These are phyloP conservation scores for Thereva nobilitata DNA, from an alignment of 2,888 invertebrate genomes.

Conservation along the genomic window DNA sequence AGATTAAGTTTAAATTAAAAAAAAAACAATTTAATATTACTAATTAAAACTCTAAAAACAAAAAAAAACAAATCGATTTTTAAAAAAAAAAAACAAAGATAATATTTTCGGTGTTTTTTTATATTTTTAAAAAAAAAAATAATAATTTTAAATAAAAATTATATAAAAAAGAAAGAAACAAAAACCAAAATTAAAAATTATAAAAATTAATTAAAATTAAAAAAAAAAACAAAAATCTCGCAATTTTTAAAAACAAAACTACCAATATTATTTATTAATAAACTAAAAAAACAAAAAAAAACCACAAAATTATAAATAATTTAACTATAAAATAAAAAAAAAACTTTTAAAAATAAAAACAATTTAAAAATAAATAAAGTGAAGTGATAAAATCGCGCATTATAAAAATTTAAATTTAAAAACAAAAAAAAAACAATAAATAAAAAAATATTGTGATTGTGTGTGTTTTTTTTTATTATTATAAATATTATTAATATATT, in stretches of 20 bases:
- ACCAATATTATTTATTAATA: slow-evolving; percentile 12
- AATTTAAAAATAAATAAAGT: slow-evolving; percentile 2
- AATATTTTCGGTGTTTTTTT: too few relatives aligned
- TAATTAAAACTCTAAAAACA: background rate
- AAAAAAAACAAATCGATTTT: background rate
- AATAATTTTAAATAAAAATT: slow-evolving; percentile 37
- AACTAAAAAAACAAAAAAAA: slow-evolving; percentile 8
- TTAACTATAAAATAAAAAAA: background rate
- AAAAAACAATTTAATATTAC: background rate
- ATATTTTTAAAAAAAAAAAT: slow-evolving; percentile 27
- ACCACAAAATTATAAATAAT: slow-evolving; percentile 17
- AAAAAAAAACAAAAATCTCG: background rate
- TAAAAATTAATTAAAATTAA: slow-evolving; percentile 22
- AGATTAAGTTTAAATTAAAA: background rate
- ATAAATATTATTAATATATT: background rate
- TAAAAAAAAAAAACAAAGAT: slow-evolving; percentile 3
- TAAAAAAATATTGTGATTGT: background rate
- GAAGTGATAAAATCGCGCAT: background rate
- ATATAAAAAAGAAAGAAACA: background rate
- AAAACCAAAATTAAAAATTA: slow-evolving; percentile 40
- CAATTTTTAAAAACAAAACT: slow-evolving; percentile 41
- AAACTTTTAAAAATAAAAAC: background rate
- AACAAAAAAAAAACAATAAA: slow-evolving; percentile 12
- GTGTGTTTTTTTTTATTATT: background rate
- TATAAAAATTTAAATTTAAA: background rate